Conservation (phyloP, 2,888 invertebrate species). For the Shargacucullia verbasci region DNA sequence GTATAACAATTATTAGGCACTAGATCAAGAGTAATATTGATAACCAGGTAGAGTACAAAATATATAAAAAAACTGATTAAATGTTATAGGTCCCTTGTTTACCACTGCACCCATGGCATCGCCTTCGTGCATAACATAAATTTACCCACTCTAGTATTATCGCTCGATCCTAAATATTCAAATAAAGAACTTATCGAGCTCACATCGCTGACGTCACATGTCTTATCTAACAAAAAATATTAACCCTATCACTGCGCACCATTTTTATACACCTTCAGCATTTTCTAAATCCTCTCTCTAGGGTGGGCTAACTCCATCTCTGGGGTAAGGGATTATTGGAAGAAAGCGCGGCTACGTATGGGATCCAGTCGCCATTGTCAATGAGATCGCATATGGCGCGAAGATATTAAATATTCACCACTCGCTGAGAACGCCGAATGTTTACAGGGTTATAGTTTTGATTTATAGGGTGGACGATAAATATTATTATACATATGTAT, state of each 20-base stretch:
- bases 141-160: too few relatives aligned
- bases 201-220: conserved; percentile 35
- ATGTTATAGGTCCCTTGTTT: too few relatives aligned
- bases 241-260: conserved; percentile 54
- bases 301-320: conserved; percentile 71
- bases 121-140: too few relatives aligned
- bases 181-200: conserved; percentile 32
- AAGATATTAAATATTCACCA: conserved; percentile 81
- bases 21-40: too few relatives aligned
- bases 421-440: conserved; percentile 56
- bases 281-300: conserved; percentile 68
- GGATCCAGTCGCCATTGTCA: conserved; percentile 71
- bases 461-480: conserved; percentile 44
- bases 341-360: conserved; percentile 66
- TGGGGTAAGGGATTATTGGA: conserved; percentile 76
- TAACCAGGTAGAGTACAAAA: too few relatives aligned
- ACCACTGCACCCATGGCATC: too few relatives aligned
- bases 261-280: conserved; percentile 59
- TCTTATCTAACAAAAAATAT: conserved; percentile 46
- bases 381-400: conserved; percentile 74
- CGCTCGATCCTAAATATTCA: conserved; percentile 9
- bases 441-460: conserved; percentile 52
- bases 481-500: conserved; percentile 21
- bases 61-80: too few relatives aligned
- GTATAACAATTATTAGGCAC: too few relatives aligned